Evolutionary conservation across 2,888 invertebrate genomes (phyloP).

Genomic region (Drosophila aldrichi): DNA sequence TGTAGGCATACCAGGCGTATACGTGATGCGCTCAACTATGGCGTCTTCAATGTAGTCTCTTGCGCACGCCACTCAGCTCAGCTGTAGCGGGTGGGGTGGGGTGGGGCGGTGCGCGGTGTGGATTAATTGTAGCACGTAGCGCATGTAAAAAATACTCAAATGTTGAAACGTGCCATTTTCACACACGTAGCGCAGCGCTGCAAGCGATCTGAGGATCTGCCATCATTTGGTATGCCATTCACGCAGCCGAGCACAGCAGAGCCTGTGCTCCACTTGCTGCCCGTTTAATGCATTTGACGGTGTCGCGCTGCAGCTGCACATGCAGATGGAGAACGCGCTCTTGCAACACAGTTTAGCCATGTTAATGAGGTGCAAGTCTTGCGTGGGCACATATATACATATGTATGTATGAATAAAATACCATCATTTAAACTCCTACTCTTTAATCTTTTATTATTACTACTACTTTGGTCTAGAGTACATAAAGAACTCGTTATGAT

Average conservation of each 20-base stretch:
- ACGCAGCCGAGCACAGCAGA: conserved; percentile 31
- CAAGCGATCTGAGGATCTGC: conserved; percentile 59
- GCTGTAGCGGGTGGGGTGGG: not conserved
- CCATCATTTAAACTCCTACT: not conserved
- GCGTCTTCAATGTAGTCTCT: conserved; percentile 66
- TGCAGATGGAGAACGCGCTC: conserved; percentile 10
- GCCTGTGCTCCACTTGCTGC: conserved; percentile 30
- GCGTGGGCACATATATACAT: conserved; percentile 24
- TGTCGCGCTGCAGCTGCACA: not conserved
- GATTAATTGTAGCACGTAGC: conserved; percentile 75
- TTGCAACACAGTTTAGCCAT: conserved; percentile 60
- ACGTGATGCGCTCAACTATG: conserved; percentile 68
- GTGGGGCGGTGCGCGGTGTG: conserved; percentile 3
- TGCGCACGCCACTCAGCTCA: conserved; percentile 13
- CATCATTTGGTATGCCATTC: conserved; percentile 60
- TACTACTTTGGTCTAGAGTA: too few relatives aligned
- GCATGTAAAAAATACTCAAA: conserved; percentile 73
- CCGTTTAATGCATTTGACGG: conserved; percentile 5
- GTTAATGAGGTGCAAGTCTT: conserved; percentile 57
- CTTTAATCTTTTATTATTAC: not conserved
- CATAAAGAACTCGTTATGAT: too few relatives aligned
- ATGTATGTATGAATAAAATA: not conserved
- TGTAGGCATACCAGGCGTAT: conserved; percentile 70
- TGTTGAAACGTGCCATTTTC: conserved; percentile 82
- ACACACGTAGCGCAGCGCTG: conserved; percentile 70